Base-by-base conservation (phyloP, 2,888 invertebrate species). In the Hypsopygia costalis region DNA sequence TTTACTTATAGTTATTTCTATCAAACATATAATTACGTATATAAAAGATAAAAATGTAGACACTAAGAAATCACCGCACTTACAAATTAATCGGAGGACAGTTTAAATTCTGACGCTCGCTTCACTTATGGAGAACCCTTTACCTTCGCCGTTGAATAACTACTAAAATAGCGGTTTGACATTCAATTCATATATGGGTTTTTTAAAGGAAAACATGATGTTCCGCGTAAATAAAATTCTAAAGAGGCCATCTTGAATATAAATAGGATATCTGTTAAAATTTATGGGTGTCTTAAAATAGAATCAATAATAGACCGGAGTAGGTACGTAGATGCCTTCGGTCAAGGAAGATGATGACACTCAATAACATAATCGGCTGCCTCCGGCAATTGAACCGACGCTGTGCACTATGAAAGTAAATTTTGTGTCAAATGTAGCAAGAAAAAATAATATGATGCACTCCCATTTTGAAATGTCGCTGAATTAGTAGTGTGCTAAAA, bases 321-420 rank as follows among this genome's bases (percentile, higher is more conserved):
- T 16, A 16, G 4, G 16, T 16, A 16, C 16, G 16, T 16, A 16
- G 16, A 16, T 16, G 4, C 16, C 3, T 16, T 11, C 47, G 39
- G 40, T 41, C 36, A 46, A 72, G 73, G 70, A 79, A 68, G 71
- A 69, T 51, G 52, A 51, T 51, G 52, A 51, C 48, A 66, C 58
- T 79, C 62, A 66, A 38, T 43, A 66, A 38, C 42, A 43, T 72
- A 73, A 77, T 73, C 47, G 64, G 38, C 50, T 49, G 54, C 58
- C 73, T 79, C 78, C 77, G 77, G 69, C 62, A 62, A 69, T 76
- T 73, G 63, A 64, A 51, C 40, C 34, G 43, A 37, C 44, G 39
- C 33, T 5, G 25, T 2, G 25, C 25, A 25, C 2, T n/a, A 2
- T 25, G 21, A 25, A 25, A 25, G 25, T n/a, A 25, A 25, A 8